These are phyloP conservation scores for Pseudomugil gertrudae DNA, from an alignment of 2,797 vertebrate species.

Conservation along the genomic window DNA sequence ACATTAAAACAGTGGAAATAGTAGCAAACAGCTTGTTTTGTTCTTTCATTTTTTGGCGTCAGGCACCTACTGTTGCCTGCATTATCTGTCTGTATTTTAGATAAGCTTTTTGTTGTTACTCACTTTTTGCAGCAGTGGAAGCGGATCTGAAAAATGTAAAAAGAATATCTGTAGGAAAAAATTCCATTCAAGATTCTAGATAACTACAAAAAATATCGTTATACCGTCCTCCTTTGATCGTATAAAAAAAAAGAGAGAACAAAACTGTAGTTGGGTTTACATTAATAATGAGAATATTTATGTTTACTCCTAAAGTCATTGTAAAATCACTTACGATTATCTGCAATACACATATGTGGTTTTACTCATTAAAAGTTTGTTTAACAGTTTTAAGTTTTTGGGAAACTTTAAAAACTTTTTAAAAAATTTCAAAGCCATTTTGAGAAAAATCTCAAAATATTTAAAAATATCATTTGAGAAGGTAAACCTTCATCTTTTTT, in stretches of 20 bases:
- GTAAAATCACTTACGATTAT: not conserved
- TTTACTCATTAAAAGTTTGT: not conserved
- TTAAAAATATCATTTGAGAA: not conserved
- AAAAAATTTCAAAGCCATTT: not conserved
- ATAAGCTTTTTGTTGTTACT: slow-evolving; percentile 27
- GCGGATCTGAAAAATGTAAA: not conserved
- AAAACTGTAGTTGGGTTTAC: no score
- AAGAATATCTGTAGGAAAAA: no score
- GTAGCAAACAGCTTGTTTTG: slow-evolving; percentile 57
- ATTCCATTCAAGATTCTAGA: no score
- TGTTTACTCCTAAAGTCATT: not conserved
- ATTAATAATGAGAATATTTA: no score
- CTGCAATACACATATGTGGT: not conserved
- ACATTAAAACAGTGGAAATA: slow-evolving; percentile 73
- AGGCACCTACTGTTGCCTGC: slow-evolving; percentile 51
- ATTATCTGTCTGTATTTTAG: slow-evolving; percentile 52
- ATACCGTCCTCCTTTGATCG: no score
- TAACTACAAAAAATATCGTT: no score
- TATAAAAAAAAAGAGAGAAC: no score
- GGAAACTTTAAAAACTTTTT: not conserved
- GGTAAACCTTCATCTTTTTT: not conserved
- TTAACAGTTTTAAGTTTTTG: not conserved
- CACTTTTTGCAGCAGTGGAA: slow-evolving; percentile 19
- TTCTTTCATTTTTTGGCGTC: slow-evolving; percentile 65
- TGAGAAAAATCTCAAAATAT: not conserved